Percentiles rank a stretch among this genome's conserved stretches.
Evolutionary conservation across 2,113 vertebrate species (phyloP).

Genomic region (Gadus chalcogrammus): DNA sequence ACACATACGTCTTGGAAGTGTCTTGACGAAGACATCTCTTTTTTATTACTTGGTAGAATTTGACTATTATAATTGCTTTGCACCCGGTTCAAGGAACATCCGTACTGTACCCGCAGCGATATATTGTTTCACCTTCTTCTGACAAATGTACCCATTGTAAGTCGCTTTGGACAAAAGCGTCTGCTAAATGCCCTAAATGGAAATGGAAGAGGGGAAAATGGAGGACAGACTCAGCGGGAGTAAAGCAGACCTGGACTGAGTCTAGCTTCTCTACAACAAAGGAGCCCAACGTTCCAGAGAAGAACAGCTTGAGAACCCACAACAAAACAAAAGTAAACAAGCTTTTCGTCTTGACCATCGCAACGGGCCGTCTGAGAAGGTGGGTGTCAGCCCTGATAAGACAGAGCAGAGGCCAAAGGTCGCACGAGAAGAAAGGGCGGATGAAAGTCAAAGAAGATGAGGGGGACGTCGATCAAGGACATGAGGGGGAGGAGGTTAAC

Average conservation of each 20-base stretch:
- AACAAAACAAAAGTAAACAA: slow-evolving; percentile 24
- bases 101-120: too few relatives aligned
- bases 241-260: slow-evolving; percentile 57
- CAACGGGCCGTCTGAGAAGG: slow-evolving; percentile 34
- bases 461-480: slow-evolving; percentile 30
- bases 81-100: too few relatives aligned
- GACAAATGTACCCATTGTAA: too few relatives aligned
- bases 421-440: slow-evolving; percentile 19
- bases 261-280: slow-evolving; percentile 70
- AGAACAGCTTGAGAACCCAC: slow-evolving; percentile 32
- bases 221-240: slow-evolving; percentile 49
- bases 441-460: slow-evolving; percentile 39
- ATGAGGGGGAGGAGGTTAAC: slow-evolving; percentile 47
- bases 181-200: too few relatives aligned
- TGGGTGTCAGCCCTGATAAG: slow-evolving; percentile 26
- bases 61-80: too few relatives aligned
- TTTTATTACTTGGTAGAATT: too few relatives aligned
- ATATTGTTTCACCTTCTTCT: not conserved
- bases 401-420: slow-evolving; percentile 24
- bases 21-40: not conserved
- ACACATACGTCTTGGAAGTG: not conserved
- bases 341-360: not conserved
- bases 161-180: too few relatives aligned
- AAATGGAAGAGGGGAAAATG: slow-evolving; percentile 46
- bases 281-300: slow-evolving; percentile 51